Percentiles rank a stretch among this genome's conserved stretches.
Conservation (phyloP, 2,888 invertebrate genomes). For the Saturnia pavonia region DNA sequence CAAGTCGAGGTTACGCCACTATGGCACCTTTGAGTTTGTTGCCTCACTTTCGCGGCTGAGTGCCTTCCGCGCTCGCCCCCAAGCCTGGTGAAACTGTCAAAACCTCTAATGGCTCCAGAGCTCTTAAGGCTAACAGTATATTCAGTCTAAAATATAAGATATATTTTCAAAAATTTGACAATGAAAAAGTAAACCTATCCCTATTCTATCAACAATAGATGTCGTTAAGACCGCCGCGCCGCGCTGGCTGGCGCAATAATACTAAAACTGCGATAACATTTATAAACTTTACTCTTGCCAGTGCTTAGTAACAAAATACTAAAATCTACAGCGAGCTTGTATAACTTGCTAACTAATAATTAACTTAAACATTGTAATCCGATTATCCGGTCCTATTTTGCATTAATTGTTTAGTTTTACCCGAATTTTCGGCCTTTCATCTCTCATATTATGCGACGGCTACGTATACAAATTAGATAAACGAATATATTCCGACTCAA, state of each 20-base stretch:
- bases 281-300: neutral
- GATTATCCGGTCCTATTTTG: neutral
- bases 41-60: too few relatives aligned
- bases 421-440: conserved; percentile 6
- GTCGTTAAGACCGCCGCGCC: neutral
- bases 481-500: neutral
- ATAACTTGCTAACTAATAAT: neutral
- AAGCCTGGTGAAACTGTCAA: too few relatives aligned
- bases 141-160: too few relatives aligned
- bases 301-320: neutral
- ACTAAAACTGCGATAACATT: neutral
- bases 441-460: neutral
- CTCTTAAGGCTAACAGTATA: too few relatives aligned
- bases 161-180: neutral
- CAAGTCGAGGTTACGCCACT: too few relatives aligned
- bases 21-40: too few relatives aligned
- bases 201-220: neutral
- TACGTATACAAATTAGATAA: conserved; percentile 3
- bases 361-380: neutral
- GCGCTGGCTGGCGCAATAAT: neutral
- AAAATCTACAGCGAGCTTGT: neutral
- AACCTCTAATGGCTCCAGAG: too few relatives aligned
- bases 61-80: too few relatives aligned
- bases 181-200: neutral
- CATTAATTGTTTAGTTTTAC: conserved; percentile 9